A percentile compares a stretch with the other conserved stretches of the same genome.
Evolutionary conservation across 2,113 vertebrate genomes (phyloP).

Genomic region (Oncorhynchus clarkii): DNA sequence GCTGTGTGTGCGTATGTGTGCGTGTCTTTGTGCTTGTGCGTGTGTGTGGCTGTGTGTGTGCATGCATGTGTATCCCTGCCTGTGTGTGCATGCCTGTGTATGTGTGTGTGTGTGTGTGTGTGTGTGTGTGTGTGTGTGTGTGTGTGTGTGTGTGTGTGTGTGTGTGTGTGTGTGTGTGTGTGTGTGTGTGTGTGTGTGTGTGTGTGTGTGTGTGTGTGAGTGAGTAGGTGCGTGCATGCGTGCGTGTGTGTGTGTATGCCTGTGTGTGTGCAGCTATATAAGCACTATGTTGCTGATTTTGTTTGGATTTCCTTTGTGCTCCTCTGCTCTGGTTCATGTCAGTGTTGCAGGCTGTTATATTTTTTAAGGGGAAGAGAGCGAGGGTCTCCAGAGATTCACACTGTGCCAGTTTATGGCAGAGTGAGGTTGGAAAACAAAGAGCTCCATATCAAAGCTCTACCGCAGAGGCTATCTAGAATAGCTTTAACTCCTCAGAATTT

Average conservation of each 20-base stretch:
- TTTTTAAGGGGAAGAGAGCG: not conserved
- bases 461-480: not conserved
- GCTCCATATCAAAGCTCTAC: not conserved
- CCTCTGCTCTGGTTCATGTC: not conserved
- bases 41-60: conserved; percentile 8
- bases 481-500: too few species aligned
- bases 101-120: not conserved
- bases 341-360: not conserved
- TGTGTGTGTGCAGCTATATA: not conserved
- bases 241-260: not conserved
- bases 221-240: too few species aligned
- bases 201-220: not conserved
- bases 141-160: not conserved
- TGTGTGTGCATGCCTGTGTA: not conserved
- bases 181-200: not conserved
- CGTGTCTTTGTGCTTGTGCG: not conserved
- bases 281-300: not conserved
- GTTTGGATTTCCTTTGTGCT: not conserved
- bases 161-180: not conserved
- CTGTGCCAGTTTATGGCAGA: conserved; percentile 2
- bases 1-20: conserved; percentile 9
- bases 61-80: not conserved
- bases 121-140: not conserved
- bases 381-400: not conserved
- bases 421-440: not conserved